A percentile compares a stretch with the other conserved stretches of the same genome.
phyloP scores from a whole-genome alignment of 1,140 invertebrate genomes.

The Drepana arcuata region DNA sequence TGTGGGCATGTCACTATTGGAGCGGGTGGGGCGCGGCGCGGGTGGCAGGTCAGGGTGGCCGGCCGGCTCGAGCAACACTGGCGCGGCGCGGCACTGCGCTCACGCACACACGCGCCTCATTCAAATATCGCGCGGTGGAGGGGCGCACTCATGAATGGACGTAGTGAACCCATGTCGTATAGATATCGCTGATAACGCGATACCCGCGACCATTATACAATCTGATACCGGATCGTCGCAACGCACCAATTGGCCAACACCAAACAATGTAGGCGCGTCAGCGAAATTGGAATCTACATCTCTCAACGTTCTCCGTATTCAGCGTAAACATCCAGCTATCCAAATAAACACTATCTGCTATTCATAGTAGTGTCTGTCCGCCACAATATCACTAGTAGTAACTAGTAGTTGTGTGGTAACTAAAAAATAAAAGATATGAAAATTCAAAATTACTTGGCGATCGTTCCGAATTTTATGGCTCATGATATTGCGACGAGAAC shows the following conservation, averaged over 20 bases:
- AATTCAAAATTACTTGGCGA: too few relatives aligned
- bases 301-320: too few relatives aligned
- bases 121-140: slow-evolving; percentile 38
- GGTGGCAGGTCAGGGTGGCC: slow-evolving; percentile 21
- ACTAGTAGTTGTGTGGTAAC: too few relatives aligned
- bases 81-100: slow-evolving; percentile 33
- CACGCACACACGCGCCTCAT: slow-evolving; percentile 47
- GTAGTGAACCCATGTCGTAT: slow-evolving; percentile 50
- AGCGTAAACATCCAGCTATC: too few relatives aligned
- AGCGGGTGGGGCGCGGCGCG: slow-evolving; percentile 21
- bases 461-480: too few relatives aligned
- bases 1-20: slow-evolving; percentile 46
- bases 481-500: slow-evolving; percentile 1
- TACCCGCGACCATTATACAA: slow-evolving; percentile 31
- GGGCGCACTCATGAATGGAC: slow-evolving; percentile 63
- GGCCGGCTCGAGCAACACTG: slow-evolving; percentile 44
- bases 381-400: too few relatives aligned
- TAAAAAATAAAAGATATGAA: too few relatives aligned
- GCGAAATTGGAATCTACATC: slow-evolving; percentile 8
- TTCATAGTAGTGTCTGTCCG: too few relatives aligned
- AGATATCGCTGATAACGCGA: slow-evolving; percentile 60
- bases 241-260: too few relatives aligned
- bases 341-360: slow-evolving; percentile 7
- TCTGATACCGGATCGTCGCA: slow-evolving; percentile 21
- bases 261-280: too few relatives aligned